Conservation (phyloP, 2,888 invertebrate species). For the Epistrophe grossulariae region DNA sequence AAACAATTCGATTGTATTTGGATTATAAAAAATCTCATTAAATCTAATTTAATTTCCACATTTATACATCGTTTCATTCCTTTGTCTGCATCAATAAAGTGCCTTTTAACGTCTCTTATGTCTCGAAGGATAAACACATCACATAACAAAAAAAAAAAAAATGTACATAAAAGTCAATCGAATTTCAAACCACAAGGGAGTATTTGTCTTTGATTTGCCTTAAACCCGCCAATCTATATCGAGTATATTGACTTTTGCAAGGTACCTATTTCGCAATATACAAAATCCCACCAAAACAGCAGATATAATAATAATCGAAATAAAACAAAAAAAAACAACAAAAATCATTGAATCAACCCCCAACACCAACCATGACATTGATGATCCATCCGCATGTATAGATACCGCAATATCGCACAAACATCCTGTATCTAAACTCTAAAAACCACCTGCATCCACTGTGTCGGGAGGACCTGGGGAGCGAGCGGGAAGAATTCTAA, state of each 20-base stretch:
- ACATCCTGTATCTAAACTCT: slow-evolving; percentile 15
- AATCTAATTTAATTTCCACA: slow-evolving; percentile 40
- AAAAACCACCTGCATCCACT: slow-evolving; percentile 24
- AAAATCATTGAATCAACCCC: slow-evolving; percentile 40
- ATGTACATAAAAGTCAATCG: slow-evolving; percentile 73
- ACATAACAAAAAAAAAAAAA: neutral
- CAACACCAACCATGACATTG: slow-evolving; percentile 28
- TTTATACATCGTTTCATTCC: slow-evolving; percentile 42
- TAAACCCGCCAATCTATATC: slow-evolving; percentile 30
- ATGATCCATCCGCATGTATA: slow-evolving; percentile 30
- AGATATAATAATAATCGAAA: slow-evolving; percentile 52
- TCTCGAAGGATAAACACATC: slow-evolving; percentile 17
- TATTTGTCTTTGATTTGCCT: slow-evolving; percentile 67
- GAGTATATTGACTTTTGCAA: neutral
- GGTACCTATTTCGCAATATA: neutral
- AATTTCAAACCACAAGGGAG: slow-evolving; percentile 61
- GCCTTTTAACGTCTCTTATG: slow-evolving; percentile 9
- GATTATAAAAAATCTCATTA: slow-evolving; percentile 48
- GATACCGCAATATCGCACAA: slow-evolving; percentile 3
- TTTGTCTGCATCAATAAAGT: slow-evolving; percentile 45
- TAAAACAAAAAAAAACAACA: slow-evolving; percentile 15
- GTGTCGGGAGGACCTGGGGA: neutral
- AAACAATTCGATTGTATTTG: slow-evolving; percentile 1
- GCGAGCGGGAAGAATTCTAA: neutral
- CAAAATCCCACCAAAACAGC: slow-evolving; percentile 14